These are phyloP conservation scores for Meiosimyza decipiens DNA, from an alignment of 2,888 invertebrate species.

Conservation along the genomic window DNA sequence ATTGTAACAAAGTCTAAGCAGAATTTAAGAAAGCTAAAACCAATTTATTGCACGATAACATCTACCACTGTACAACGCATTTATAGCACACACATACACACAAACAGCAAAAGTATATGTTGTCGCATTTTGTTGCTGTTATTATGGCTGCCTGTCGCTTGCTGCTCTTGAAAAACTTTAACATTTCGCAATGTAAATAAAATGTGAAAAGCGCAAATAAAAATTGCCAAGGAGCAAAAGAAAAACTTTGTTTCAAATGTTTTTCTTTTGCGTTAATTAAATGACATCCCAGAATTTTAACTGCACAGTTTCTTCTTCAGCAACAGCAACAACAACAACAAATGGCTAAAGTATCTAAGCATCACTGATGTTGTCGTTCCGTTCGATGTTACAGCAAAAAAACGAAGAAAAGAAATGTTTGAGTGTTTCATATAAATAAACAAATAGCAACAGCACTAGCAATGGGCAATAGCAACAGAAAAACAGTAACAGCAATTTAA, in stretches of 20 bases:
- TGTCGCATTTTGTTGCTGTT: not conserved
- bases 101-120: not conserved
- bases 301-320: not conserved
- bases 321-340: not conserved
- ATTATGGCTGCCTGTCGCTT: too few species aligned
- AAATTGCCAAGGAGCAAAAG: too few species aligned
- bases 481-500: slow-evolving; percentile 60
- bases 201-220: too few species aligned
- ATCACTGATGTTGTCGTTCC: not conserved
- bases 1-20: too few species aligned
- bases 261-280: slow-evolving; percentile 42
- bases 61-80: too few species aligned
- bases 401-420: not conserved
- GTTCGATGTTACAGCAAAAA: not conserved
- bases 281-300: slow-evolving; percentile 34
- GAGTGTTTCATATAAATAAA: not conserved
- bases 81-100: too few species aligned
- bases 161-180: not conserved
- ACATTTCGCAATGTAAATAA: not conserved
- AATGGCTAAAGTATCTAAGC: not conserved
- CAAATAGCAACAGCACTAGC: too few species aligned
- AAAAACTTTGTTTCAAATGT: slow-evolving; percentile 26
- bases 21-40: too few species aligned
- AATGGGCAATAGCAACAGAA: too few species aligned
- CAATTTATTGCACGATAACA: too few species aligned